Conservation (phyloP, 1,140 invertebrate species). For the Drosophila biarmipes region DNA sequence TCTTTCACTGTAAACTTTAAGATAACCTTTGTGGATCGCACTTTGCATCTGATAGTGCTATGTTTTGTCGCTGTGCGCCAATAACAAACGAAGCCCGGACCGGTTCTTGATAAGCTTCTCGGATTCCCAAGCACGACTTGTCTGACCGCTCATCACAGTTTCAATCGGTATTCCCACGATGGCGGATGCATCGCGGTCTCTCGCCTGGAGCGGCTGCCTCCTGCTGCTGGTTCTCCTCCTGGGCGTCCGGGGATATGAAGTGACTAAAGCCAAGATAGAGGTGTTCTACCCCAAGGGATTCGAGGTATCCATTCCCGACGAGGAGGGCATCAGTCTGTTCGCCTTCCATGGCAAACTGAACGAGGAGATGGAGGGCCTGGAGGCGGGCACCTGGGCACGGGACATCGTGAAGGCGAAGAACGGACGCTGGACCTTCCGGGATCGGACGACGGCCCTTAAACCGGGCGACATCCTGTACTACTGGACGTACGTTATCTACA, state of each 20-base stretch:
- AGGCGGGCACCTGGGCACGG: slow-evolving; percentile 88
- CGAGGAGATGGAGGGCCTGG: slow-evolving; percentile 89
- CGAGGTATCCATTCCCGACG: slow-evolving; percentile 87
- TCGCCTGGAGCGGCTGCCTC: slow-evolving; percentile 9
- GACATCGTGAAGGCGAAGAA: slow-evolving; percentile 88
- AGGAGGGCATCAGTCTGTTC: slow-evolving; percentile 89
- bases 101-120: slow-evolving; percentile 68
- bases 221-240: slow-evolving; percentile 9
- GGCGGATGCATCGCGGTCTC: slow-evolving; percentile 27
- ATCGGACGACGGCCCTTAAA: slow-evolving; percentile 87
- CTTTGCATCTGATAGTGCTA: neutral
- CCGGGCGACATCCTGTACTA: slow-evolving; percentile 89
- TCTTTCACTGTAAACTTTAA: neutral
- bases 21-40: neutral
- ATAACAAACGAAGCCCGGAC: slow-evolving; percentile 43
- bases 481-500: slow-evolving; percentile 90
- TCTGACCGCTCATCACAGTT: slow-evolving; percentile 44
- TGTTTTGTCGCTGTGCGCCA: slow-evolving; percentile 4
- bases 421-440: slow-evolving; percentile 89
- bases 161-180: slow-evolving; percentile 16
- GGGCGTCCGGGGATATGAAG: slow-evolving; percentile 83
- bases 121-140: slow-evolving; percentile 14
- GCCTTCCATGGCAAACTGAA: slow-evolving; percentile 91
- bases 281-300: slow-evolving; percentile 87
- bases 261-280: slow-evolving; percentile 86